Conservation (phyloP, 2,888 invertebrate genomes). For the Drosophila borborema region DNA sequence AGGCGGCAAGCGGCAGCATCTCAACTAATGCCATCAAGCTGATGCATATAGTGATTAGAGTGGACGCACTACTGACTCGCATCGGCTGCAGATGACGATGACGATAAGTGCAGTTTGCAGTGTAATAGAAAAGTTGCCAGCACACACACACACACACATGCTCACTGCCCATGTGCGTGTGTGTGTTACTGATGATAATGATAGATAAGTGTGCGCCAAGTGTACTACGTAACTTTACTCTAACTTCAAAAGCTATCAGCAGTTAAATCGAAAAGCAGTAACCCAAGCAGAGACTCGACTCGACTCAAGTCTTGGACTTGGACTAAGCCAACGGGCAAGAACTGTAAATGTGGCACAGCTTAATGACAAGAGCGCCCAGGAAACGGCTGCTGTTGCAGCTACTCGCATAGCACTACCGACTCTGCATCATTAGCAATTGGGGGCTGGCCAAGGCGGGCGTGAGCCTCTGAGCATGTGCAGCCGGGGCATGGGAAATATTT, state of each 20-base stretch:
- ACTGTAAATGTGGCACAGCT: slow-evolving; percentile 76
- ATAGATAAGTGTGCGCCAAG: slow-evolving; percentile 79
- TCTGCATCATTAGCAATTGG: slow-evolving; percentile 73
- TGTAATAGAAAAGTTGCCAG: slow-evolving; percentile 73
- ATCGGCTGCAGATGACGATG: slow-evolving; percentile 66
- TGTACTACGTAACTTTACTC: slow-evolving; percentile 74
- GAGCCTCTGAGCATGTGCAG: slow-evolving; percentile 14
- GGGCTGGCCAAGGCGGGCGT: slow-evolving; percentile 62
- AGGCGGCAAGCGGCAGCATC: slow-evolving; percentile 44
- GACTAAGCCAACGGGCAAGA: slow-evolving; percentile 69
- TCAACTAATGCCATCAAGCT: slow-evolving; percentile 78
- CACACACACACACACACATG: slow-evolving; percentile 39
- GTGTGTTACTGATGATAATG: slow-evolving; percentile 74
- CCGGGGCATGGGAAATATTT: slow-evolving; percentile 73
- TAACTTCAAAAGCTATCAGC: slow-evolving; percentile 77
- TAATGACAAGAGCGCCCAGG: slow-evolving; percentile 74
- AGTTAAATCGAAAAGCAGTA: slow-evolving; percentile 78
- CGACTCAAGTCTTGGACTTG: slow-evolving; percentile 7
- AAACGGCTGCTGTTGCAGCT: slow-evolving; percentile 38
- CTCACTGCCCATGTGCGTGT: slow-evolving; percentile 3
- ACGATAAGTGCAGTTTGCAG: slow-evolving; percentile 77
- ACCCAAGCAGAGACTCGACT: slow-evolving; percentile 29
- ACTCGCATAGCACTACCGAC: slow-evolving; percentile 12
- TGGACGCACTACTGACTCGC: slow-evolving; percentile 69
- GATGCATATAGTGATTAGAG: slow-evolving; percentile 80